phyloP scores from a whole-genome alignment of 1,140 invertebrate species.

The Chlorops oryzae region DNA sequence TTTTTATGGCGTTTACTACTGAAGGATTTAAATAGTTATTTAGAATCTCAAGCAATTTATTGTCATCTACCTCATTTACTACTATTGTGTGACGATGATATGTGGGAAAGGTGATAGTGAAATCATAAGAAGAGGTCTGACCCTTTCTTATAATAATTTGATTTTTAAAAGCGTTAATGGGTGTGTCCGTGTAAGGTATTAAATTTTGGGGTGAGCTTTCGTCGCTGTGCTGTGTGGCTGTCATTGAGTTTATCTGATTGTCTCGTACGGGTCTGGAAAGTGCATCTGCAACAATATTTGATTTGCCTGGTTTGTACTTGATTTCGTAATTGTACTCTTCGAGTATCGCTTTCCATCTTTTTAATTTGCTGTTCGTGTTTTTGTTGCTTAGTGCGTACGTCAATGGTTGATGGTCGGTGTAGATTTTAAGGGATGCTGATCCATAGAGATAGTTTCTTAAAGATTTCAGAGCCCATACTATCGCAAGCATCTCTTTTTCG shows the following conservation, averaged over 20 bases:
- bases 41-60: no score
- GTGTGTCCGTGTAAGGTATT: constrained; percentile 6
- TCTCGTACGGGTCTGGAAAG: constrained; percentile 12
- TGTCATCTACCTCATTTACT: no score
- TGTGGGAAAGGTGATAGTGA: no score
- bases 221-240: constrained; percentile 12
- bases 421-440: constrained; percentile 6
- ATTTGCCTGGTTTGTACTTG: constrained; percentile 31
- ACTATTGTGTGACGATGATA: no score
- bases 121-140: no score
- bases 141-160: constrained; percentile 17
- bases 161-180: constrained; percentile 20
- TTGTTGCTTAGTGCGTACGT: constrained; percentile 8
- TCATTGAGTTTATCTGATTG: constrained; percentile 9
- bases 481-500: constrained; percentile 12
- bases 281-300: constrained; percentile 25
- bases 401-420: constrained; percentile 5
- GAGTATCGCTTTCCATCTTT: constrained; percentile 36
- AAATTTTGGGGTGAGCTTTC: constrained; percentile 16
- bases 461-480: constrained; percentile 9
- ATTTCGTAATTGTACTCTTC: constrained; percentile 44
- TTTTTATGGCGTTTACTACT: no score
- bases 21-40: no score
- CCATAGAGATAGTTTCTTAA: constrained; percentile 7
- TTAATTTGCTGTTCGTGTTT: constrained; percentile 21